These are phyloP conservation scores for Drosophila repleta DNA, from an alignment of 1,140 invertebrate species.

Conservation along the genomic window DNA sequence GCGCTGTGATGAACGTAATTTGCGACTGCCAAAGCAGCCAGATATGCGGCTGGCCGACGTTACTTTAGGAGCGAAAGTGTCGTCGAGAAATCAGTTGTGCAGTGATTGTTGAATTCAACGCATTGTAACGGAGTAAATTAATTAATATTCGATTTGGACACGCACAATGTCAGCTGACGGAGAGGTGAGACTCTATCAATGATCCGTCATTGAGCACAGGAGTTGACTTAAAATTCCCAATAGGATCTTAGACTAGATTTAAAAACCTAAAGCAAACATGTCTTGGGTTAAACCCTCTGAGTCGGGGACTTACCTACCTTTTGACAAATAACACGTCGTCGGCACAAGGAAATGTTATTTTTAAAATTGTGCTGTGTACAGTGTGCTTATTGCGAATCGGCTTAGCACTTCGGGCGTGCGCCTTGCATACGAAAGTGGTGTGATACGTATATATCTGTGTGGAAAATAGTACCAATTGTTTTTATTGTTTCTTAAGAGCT, in stretches of 20 bases:
- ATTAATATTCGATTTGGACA: not conserved
- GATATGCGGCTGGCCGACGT: slow-evolving; percentile 2
- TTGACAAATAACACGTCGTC: slow-evolving; percentile 27
- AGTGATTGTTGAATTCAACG: slow-evolving; percentile 9
- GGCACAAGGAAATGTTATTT: slow-evolving; percentile 20
- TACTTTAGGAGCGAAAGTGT: slow-evolving; percentile 27
- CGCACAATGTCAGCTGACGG: slow-evolving; percentile 2
- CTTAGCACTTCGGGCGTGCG: slow-evolving; percentile 26
- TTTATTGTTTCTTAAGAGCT: slow-evolving; percentile 9
- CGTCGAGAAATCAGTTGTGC: slow-evolving; percentile 16
- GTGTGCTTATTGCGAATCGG: slow-evolving; percentile 15
- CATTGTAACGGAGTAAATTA: not conserved
- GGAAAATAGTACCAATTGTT: not conserved
- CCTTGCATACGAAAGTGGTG: slow-evolving; percentile 42
- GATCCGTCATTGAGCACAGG: too few species aligned
- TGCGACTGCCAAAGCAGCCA: not conserved
- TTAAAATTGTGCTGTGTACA: too few species aligned
- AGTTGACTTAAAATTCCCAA: not conserved
- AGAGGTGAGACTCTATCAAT: slow-evolving; percentile 5
- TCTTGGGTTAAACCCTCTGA: slow-evolving; percentile 33
- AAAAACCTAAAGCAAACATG: slow-evolving; percentile 37
- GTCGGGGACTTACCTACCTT: slow-evolving; percentile 35
- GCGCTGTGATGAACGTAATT: slow-evolving; percentile 17
- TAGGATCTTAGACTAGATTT: not conserved
- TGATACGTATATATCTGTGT: slow-evolving; percentile 37